Base-by-base conservation (phyloP, 2,113 vertebrate species). In the Oxygymnocypris stewartii region DNA sequence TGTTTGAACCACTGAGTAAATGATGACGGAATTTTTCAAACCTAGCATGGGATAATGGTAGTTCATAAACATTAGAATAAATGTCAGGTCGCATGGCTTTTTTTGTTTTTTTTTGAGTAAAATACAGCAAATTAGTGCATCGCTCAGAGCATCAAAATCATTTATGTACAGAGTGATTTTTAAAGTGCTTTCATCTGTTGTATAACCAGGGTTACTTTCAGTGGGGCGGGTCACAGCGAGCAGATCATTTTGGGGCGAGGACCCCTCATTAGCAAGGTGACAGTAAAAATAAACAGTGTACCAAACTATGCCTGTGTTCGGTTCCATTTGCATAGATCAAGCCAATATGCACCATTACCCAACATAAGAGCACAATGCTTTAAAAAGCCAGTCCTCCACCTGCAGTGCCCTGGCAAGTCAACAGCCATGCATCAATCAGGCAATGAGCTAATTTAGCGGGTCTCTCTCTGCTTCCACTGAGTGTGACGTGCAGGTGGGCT, bases 351-450 rank as follows among this genome's bases (percentile, higher is more conserved):
- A 78, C 89, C 87, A 87, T 89, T 88, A 85, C 82, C 90, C 84
- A 84, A 73, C 87, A 78, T 79, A 84, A 90, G 89, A 90, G 89
- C 84, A 28, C 80, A 67, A 90, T 90, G 89, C 86, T 88, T 90
- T 93, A 87, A 92, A 93, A 93, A 88, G 88, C 81, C 85, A 88
- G 87, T 89, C 84, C 88, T 90, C 89, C 86, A 87, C 87, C 85
- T 83, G 86, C 90, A 78, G 59, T 91, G 90, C 83, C 89, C 90
- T 85, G 47, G 75, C 77, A 82, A 91, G 89, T 91, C 89, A 91
- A 90, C 89, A 91, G 85, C 88, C 85, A 80, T 69, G 83, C 86
- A 87, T 87, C 89, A 90, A 90, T 90, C 89, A 91, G 88, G 86
- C 87, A 90, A 76, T 90, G 89, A 90, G 90, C 89, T 91, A 90